Base-by-base conservation (phyloP, 2,888 invertebrate species). In the Nesidiocoris tenuis region DNA sequence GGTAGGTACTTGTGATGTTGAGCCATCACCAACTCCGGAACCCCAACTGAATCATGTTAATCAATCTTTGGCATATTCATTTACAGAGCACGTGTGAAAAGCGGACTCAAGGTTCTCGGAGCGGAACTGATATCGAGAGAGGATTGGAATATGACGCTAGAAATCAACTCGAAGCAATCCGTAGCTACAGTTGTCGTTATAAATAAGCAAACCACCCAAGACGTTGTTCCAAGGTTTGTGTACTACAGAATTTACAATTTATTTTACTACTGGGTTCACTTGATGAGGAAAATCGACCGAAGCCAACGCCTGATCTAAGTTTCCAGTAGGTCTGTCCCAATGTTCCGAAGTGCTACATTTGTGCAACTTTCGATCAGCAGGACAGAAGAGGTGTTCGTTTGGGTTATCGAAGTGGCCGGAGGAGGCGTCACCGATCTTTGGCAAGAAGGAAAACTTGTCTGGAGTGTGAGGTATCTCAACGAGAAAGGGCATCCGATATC, bases 101-200 rank as follows among this genome's bases (percentile, higher is more conserved):
- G 92, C 68, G 96, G 96, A 0, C 85, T 96, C 76, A 88, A 91
- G 79, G 89, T 97, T 80, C 86, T 96, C 82, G 93, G 93, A 79
- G 95, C 93, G 22, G 90, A 92, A 68, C 89, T 91, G 23, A 83
- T 90, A 87, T 81, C 90, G 84, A 90, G 85, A 80, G 90, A 88
- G 74, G 88, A 89, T 77, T 97, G 97, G 97, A 94, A 91, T 81
- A 90, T 96, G 80, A 92, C 92, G 21, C 90, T 94, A 64, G 95
- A 96, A 82, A 88, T 92, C 80, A 93, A 91, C 83, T 90, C 92
- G 68, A 91, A 95, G 82, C 92, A 94, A 80, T 93, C 94, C 1
- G 90, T 91, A 1, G 96, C 95, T 24, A 92, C 95, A 17, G 95
- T 96, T 74, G 96, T 95, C 0, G 94, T 78, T 9, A 71, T 78